Conservation (phyloP, 2,888 invertebrate species). For the Camponotus fellah region DNA sequence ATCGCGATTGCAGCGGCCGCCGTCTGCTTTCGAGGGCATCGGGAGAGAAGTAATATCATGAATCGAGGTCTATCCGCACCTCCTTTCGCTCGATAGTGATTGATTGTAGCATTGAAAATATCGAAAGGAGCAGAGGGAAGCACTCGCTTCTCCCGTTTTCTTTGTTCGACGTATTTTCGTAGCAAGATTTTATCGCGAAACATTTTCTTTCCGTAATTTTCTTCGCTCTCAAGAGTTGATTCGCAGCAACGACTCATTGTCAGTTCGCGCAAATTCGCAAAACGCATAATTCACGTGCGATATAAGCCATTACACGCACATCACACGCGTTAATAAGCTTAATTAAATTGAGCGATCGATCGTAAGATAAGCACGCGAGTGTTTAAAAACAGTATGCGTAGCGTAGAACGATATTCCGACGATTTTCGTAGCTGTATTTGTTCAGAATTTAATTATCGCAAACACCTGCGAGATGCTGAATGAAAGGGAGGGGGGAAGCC, state of each 20-base stretch:
- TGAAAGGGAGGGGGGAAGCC: not conserved
- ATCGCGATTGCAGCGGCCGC: constrained; percentile 47
- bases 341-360: constrained; percentile 47
- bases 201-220: not conserved
- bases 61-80: constrained; percentile 45
- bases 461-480: not conserved
- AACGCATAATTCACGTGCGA: not conserved
- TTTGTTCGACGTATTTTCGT: constrained; percentile 30
- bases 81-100: constrained; percentile 48
- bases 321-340: constrained; percentile 54
- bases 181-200: constrained; percentile 19
- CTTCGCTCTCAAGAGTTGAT: not conserved
- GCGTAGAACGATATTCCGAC: constrained; percentile 33
- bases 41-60: constrained; percentile 47
- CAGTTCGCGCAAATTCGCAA: not conserved
- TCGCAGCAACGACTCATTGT: not conserved
- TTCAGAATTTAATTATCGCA: constrained; percentile 8
- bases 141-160: constrained; percentile 20
- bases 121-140: constrained; percentile 18
- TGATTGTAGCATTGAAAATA: constrained; percentile 47
- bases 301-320: not conserved
- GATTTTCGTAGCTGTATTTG: not conserved
- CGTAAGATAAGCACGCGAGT: constrained; percentile 52
- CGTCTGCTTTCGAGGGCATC: constrained; percentile 42
- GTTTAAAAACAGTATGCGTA: constrained; percentile 23